Base-by-base conservation (phyloP, 2,888 invertebrate species). In the Odiellus spinosus region DNA sequence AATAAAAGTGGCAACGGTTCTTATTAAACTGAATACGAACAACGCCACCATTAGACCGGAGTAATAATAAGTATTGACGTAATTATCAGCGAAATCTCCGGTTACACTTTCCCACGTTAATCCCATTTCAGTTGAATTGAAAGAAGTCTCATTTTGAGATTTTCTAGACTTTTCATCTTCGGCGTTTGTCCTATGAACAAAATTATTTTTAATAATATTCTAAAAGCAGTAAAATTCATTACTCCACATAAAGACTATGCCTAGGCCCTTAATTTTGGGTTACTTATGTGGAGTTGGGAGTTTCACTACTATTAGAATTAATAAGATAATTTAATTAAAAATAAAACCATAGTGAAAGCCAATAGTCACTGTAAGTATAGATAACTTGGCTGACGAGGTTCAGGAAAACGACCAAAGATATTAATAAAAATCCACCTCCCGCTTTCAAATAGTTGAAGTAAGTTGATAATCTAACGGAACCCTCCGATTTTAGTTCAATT, bases 391-490 rank as follows among this genome's bases (percentile, higher is more conserved):
- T 65, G 3, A 59, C 49, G 11, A 69, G 42, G 53, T 66, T 64
- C 18, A 67, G 57, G 2, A 67, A 15, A 3, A 63, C 42, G 10
- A 67, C 57, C 1, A 64, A 14, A 1, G 64, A 11, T 26, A 48
- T 21, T 2, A 54, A 33, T 40, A 66, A 55, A 34, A 58, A 58
- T 40, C 64, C 63, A 3, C 61, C 60, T 42, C 70, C 69, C 5
- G 65, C 62, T 48, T 57, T 61, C 44, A 69, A 61, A 54, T 69
- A 71, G 2, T 61, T 46, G 44, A 59, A 53, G 53, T 68, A 71
- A 4, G 66, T 57, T 12, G 46, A 39, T 2, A 47, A 19, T 20
- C 15, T 49, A 3, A 48, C 46, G 4, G 47, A 50, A 10, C 20
- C 42, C 10, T 15, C 19, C 10, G 11, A 12, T 19, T 19, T 14